These are phyloP conservation scores for Eumacrocentrus americanus DNA, from an alignment of 2,888 invertebrate genomes.

Conservation along the genomic window DNA sequence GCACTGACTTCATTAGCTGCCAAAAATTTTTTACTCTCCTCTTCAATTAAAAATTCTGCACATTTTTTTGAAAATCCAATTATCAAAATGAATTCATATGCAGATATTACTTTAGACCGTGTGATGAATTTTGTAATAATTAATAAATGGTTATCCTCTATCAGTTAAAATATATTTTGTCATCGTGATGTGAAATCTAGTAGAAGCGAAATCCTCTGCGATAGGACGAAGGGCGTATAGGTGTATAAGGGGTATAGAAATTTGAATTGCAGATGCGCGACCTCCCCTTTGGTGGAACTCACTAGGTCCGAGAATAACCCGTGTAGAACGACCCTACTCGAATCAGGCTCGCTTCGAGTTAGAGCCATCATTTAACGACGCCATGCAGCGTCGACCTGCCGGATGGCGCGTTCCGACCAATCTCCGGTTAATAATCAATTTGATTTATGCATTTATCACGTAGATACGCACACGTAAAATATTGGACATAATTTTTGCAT, in stretches of 20 bases:
- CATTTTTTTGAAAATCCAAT: too few species aligned
- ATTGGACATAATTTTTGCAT: too few species aligned
- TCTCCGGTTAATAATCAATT: slow-evolving; percentile 50
- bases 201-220: slow-evolving; percentile 6
- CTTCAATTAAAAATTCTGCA: too few species aligned
- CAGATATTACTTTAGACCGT: too few species aligned
- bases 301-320: slow-evolving; percentile 11
- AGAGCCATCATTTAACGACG: slow-evolving; percentile 34
- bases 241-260: slow-evolving; percentile 50
- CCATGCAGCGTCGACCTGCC: slow-evolving; percentile 5
- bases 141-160: not conserved
- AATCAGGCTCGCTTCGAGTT: slow-evolving; percentile 51
- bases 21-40: not conserved
- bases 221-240: slow-evolving; percentile 39
- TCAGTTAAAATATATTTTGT: not conserved
- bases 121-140: not conserved
- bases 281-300: slow-evolving; percentile 31
- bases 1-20: not conserved
- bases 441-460: slow-evolving; percentile 52
- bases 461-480: slow-evolving; percentile 9
- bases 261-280: slow-evolving; percentile 53
- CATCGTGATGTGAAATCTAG: too few species aligned
- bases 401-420: slow-evolving; percentile 25
- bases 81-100: not conserved
- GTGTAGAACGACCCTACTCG: slow-evolving; percentile 34